Percentiles rank a stretch among this genome's conserved stretches.
phyloP scores from a whole-genome alignment of 2,888 invertebrate species.

The Beris chalybata region DNA sequence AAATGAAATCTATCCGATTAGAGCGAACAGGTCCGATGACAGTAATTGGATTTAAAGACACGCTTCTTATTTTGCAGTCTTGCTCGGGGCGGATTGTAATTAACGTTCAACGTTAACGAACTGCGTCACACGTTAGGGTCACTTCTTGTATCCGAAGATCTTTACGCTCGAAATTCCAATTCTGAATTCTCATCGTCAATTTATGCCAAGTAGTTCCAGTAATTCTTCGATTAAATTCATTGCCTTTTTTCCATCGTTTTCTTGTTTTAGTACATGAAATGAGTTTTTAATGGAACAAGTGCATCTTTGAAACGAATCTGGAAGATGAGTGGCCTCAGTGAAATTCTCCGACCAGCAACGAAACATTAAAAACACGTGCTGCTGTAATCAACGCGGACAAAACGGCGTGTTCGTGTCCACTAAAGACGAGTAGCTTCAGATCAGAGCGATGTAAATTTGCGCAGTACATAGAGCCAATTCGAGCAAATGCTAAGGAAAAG shows the following conservation, averaged over 20 bases:
- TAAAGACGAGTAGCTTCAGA: conserved; percentile 26
- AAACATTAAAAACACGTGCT: too few relatives aligned
- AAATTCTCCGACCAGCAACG: too few relatives aligned
- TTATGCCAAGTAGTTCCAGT: conserved; percentile 18
- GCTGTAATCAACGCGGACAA: too few relatives aligned
- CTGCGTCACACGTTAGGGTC: neutral
- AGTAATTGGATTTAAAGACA: conserved; percentile 21
- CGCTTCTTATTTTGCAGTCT: conserved; percentile 1
- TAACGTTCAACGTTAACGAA: conserved; percentile 4
- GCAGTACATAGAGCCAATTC: conserved; percentile 10
- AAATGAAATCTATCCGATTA: conserved; percentile 13
- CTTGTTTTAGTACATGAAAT: conserved; percentile 22
- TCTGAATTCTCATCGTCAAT: conserved; percentile 17
- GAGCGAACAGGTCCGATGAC: conserved; percentile 10
- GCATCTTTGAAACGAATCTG: too few relatives aligned
- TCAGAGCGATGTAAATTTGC: neutral
- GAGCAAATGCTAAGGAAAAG: conserved; percentile 12
- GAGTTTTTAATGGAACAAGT: conserved; percentile 6
- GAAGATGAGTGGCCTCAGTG: too few relatives aligned
- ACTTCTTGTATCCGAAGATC: too few relatives aligned
- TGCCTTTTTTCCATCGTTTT: conserved; percentile 8
- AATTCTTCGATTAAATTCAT: conserved; percentile 14
- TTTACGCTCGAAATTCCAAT: conserved; percentile 3
- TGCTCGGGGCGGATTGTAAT: conserved; percentile 5
- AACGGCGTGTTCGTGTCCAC: too few relatives aligned